phyloP scores from a whole-genome alignment of 2,888 invertebrate genomes.

The Cheilosia impressa region DNA sequence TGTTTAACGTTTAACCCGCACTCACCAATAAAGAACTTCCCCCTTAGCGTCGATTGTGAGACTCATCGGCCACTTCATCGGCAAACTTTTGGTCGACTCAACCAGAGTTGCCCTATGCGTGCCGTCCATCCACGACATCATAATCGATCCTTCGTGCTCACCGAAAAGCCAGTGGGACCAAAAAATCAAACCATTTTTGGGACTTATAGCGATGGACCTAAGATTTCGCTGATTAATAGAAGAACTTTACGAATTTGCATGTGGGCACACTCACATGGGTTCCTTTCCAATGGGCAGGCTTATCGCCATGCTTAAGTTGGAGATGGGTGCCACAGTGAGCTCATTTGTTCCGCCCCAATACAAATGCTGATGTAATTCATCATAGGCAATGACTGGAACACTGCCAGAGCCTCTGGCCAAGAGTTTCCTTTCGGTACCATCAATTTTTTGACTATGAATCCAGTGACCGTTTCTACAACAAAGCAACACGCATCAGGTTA shows the following conservation, averaged over 20 bases:
- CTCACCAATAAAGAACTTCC: conserved; percentile 86
- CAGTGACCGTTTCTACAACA: conserved; percentile 83
- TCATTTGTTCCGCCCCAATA: conserved; percentile 91
- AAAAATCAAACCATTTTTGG: conserved; percentile 89
- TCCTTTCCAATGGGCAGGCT: conserved; percentile 85
- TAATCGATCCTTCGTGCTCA: conserved; percentile 85
- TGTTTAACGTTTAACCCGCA: neutral
- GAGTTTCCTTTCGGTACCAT: conserved; percentile 85
- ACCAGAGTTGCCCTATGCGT: conserved; percentile 86
- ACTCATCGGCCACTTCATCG: conserved; percentile 89
- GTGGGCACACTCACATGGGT: conserved; percentile 84
- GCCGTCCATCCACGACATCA: conserved; percentile 91
- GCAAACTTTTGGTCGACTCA: conserved; percentile 86
- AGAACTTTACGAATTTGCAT: too few relatives aligned
- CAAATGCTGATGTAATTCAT: conserved; percentile 92
- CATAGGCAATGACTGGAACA: conserved; percentile 89
- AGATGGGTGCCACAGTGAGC: conserved; percentile 88
- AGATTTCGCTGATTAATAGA: conserved; percentile 72
- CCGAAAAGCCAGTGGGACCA: conserved; percentile 89
- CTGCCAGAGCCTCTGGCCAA: conserved; percentile 87
- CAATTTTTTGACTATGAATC: conserved; percentile 87
- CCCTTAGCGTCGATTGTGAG: conserved; percentile 87
- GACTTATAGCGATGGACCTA: conserved; percentile 89
- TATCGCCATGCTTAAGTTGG: conserved; percentile 85
- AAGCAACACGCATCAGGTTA: conserved; percentile 51